Evolutionary conservation across 2,888 invertebrate species (phyloP).

Genomic region (Aleiodes leptofemur): DNA sequence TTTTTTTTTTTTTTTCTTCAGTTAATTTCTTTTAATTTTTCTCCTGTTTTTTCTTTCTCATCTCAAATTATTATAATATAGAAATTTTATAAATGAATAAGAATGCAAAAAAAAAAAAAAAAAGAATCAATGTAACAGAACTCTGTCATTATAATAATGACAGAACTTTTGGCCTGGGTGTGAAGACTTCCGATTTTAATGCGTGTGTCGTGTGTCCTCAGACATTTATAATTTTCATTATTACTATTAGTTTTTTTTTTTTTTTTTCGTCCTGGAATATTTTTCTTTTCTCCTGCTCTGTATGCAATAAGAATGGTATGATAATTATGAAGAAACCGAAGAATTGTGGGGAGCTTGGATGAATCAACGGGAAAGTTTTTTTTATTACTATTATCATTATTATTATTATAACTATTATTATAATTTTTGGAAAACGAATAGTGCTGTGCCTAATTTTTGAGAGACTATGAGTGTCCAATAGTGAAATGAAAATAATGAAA

Average conservation of each 20-base stretch:
- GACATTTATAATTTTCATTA: not conserved
- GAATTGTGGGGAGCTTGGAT: not conserved
- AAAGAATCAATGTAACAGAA: not conserved
- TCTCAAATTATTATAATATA: not conserved
- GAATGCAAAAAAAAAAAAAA: not conserved
- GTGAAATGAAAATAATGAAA: not conserved
- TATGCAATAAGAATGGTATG: slow-evolving; percentile 1
- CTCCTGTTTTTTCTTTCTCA: not conserved
- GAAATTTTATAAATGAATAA: slow-evolving; percentile 4
- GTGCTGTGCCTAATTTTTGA: slow-evolving; percentile 57
- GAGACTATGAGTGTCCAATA: slow-evolving; percentile 37
- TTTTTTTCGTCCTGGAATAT: not conserved
- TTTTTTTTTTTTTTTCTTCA: no score
- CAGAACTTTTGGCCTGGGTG: no score
- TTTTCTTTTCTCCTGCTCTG: not conserved
- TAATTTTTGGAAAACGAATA: slow-evolving; percentile 30
- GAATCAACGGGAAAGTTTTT: not conserved
- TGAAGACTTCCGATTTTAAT: slow-evolving; percentile 11
- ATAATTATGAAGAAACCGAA: no score
- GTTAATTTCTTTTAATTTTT: slow-evolving; percentile 8
- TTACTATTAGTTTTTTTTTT: slow-evolving; percentile 21
- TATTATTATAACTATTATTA: no score
- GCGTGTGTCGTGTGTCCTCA: slow-evolving; percentile 11
- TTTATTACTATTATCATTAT: no score
- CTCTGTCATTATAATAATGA: not conserved